Conservation (phyloP, 1,140 invertebrate genomes). For the Cotesia chilonis region DNA sequence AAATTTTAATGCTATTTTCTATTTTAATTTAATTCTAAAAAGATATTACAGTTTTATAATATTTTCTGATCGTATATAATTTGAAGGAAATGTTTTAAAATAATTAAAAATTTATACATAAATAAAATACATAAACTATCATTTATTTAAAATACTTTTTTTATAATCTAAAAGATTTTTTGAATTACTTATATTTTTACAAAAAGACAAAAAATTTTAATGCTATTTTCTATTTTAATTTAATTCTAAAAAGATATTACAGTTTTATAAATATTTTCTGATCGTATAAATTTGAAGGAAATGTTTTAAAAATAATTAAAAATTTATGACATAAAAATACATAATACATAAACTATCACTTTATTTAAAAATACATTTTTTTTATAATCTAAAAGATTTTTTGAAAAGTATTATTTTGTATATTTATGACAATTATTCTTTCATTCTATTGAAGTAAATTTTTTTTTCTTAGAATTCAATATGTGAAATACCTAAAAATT, state of each 20-base stretch:
- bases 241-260: too few species aligned
- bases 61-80: too few species aligned
- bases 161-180: conserved; percentile 13
- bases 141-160: conserved; percentile 45
- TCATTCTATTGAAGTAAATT: conserved; percentile 16
- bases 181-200: not conserved
- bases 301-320: not conserved
- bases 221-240: not conserved
- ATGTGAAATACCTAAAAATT: conserved; percentile 47
- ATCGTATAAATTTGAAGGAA: too few species aligned
- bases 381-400: conserved; percentile 22
- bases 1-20: too few species aligned
- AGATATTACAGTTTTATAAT: too few species aligned
- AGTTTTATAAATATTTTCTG: too few species aligned
- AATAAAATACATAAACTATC: not conserved
- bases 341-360: not conserved
- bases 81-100: not conserved
- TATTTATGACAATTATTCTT: not conserved
- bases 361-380: conserved; percentile 46
- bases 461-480: conserved; percentile 42
- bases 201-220: not conserved
- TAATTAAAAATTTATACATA: conserved; percentile 1
- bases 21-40: not conserved
- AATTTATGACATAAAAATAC: not conserved
- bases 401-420: too few species aligned